phyloP scores from a whole-genome alignment of 2,888 invertebrate genomes.

The Patella pellucida region DNA sequence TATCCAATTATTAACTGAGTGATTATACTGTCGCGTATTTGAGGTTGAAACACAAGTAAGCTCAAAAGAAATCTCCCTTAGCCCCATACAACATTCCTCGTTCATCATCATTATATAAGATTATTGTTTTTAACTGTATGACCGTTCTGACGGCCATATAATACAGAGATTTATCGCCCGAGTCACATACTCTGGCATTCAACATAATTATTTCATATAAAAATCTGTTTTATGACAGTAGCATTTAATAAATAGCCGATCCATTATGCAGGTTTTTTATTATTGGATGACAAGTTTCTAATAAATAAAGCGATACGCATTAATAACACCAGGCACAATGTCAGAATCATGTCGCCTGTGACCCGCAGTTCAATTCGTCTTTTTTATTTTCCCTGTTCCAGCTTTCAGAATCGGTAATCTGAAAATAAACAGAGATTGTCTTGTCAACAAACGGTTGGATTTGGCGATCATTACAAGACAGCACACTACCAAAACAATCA shows the following conservation, averaged over 20 bases:
- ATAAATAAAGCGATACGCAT: conserved; percentile 3
- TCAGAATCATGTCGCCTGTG: background rate
- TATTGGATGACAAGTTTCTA: background rate
- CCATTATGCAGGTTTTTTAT: background rate
- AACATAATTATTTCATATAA: conserved; percentile 7
- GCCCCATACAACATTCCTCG: background rate
- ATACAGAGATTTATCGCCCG: background rate
- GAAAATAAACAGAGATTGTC: too few species aligned
- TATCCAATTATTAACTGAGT: too few species aligned
- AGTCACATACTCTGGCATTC: background rate
- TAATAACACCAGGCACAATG: background rate
- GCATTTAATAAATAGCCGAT: conserved; percentile 3
- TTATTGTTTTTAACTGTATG: background rate
- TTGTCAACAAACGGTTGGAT: too few species aligned
- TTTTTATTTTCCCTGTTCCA: too few species aligned
- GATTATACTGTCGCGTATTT: too few species aligned
- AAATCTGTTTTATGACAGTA: conserved; percentile 7
- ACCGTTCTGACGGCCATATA: background rate
- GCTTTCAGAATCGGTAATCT: too few species aligned
- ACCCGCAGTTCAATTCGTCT: too few species aligned
- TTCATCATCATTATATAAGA: background rate
- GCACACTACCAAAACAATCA: too few species aligned
- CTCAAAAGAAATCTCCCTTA: background rate
- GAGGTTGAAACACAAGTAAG: too few species aligned
- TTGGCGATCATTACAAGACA: too few species aligned